Evolutionary conservation across 2,113 vertebrate genomes (phyloP).

Genomic region (Oryzias curvinotus): DNA sequence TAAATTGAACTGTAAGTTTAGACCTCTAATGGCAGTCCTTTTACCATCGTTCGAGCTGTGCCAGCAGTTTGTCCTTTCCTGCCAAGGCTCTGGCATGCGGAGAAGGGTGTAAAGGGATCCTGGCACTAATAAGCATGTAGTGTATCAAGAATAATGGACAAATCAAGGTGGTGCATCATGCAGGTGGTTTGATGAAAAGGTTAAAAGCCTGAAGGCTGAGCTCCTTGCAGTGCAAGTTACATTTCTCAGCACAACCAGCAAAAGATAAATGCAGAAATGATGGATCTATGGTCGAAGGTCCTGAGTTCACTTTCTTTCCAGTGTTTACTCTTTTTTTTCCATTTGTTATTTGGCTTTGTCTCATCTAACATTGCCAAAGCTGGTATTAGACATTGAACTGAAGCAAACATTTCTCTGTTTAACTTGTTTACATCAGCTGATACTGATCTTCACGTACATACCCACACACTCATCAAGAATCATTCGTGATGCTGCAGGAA

Average conservation of each 20-base stretch:
- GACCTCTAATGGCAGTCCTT: too few relatives aligned
- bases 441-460: conserved; percentile 18
- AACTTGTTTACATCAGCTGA: conserved; percentile 30
- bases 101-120: conserved; percentile 74
- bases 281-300: background rate
- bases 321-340: conserved; percentile 1
- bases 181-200: conserved; percentile 85
- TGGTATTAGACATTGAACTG: conserved; percentile 23
- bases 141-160: conserved; percentile 91
- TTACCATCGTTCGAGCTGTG: too few relatives aligned
- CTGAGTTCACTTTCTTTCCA: conserved; percentile 13
- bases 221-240: conserved; percentile 65
- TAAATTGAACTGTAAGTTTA: too few relatives aligned
- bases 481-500: conserved; percentile 28
- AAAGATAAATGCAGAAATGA: conserved; percentile 24
- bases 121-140: conserved; percentile 91
- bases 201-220: conserved; percentile 68
- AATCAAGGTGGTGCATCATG: conserved; percentile 85
- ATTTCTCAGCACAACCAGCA: conserved; percentile 59
- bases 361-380: conserved; percentile 5
- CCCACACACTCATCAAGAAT: conserved; percentile 23
- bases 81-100: too few relatives aligned
- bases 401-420: conserved; percentile 24
- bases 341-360: conserved; percentile 16
- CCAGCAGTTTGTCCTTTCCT: too few relatives aligned